Percentiles rank a stretch among this genome's conserved stretches.
phyloP scores from a whole-genome alignment of 1,140 invertebrate species.

The Scylla paramamosain region DNA sequence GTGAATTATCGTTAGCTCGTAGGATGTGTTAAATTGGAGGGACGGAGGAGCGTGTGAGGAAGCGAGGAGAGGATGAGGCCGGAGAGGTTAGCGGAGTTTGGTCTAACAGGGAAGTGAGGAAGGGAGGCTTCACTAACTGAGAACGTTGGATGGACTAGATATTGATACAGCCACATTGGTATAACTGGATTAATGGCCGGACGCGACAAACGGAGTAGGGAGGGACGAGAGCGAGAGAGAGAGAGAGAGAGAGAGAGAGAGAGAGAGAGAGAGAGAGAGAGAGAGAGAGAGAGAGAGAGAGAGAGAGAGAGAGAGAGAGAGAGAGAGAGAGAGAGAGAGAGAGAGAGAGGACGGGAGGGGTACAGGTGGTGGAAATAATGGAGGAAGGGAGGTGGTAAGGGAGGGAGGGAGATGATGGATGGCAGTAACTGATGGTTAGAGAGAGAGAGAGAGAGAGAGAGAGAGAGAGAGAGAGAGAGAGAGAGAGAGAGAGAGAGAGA shows the following conservation, averaged over 20 bases:
- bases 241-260: constrained; percentile 25
- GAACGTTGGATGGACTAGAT: neutral
- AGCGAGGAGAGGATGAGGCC: neutral
- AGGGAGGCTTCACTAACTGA: neutral
- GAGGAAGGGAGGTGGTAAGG: neutral
- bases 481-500: constrained; percentile 10
- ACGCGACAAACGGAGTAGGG: neutral
- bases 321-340: neutral
- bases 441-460: constrained; percentile 7
- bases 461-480: neutral
- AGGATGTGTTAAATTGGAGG: no score
- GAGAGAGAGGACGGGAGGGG: neutral
- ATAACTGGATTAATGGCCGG: neutral
- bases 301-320: neutral
- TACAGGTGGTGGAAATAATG: neutral
- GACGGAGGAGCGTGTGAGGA: neutral
- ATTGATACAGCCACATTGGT: constrained; percentile 4
- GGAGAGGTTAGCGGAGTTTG: neutral
- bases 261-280: constrained; percentile 28
- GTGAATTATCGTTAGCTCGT: no score
- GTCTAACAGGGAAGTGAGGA: neutral
- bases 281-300: neutral
- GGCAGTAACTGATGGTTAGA: neutral
- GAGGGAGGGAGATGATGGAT: neutral
- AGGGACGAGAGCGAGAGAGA: neutral